Evolutionary conservation across 2,888 invertebrate species (phyloP), one percentile per base, ranked within the genome.

Genomic region (Agrenia bidenticulata): DNA sequence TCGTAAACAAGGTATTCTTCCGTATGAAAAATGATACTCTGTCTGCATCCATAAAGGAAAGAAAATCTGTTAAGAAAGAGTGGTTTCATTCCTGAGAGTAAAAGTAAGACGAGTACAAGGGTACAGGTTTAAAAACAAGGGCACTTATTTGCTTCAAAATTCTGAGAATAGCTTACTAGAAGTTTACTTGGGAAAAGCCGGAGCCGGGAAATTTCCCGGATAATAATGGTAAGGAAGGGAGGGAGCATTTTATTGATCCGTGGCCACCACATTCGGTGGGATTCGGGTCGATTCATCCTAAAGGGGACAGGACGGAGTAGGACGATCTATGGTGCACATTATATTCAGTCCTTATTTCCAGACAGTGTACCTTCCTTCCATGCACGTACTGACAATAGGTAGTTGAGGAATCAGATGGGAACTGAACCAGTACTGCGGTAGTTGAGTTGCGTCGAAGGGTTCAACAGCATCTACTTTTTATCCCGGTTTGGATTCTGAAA

Each of bases 201-300:
- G 45, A 15, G n/a, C 45, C 45, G 45, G 45, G 23, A 24, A 37
- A 5, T 60, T 51, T 60, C 23, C 32, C 32, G 15, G 51, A 51
- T 17, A 60, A 50, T 11, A 37, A 19, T 32, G 9, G 5, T 11
- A 45, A 5, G 5, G 5, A 27, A 60, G 15, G 60, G 51, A 60
- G 49, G 50, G 55, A 32, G 57, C 9, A 21, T 32, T 50, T 7
- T 51, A 60, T 60, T 37, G 60, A 51, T 50, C 60, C 19, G 58
- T 45, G 58, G 45, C 24, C 24, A 5, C 41, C 42, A 26, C 26
- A 45, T 58, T 69, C 69, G 69, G 69, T 69, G 66, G 69, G 69
- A 69, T 69, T 69, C 69, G 69, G 69, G 64, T 69, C 69, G 69
- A 66, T 66, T 69, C 69, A 69, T 58, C 24, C 41, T 17, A 23